phyloP scores from a whole-genome alignment of 1,140 invertebrate genomes.

The Capitella teleta region DNA sequence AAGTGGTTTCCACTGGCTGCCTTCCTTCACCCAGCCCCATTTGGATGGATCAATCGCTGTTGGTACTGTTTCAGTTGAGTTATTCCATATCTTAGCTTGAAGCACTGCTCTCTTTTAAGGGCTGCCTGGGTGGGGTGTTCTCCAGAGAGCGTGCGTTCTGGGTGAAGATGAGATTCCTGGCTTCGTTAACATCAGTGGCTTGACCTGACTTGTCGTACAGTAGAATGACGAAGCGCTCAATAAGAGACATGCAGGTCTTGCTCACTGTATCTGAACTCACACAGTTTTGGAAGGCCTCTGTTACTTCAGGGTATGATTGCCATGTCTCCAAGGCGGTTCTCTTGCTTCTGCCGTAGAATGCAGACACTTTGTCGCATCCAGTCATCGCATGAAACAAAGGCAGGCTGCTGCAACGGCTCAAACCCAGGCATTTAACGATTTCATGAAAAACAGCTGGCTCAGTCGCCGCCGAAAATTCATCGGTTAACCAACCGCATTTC shows the following conservation, averaged over 20 bases:
- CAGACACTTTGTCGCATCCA: conserved; percentile 10
- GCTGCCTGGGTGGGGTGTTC: no score
- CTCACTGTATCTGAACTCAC: not conserved
- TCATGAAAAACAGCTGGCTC: no score
- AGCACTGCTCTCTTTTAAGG: not conserved
- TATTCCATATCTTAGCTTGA: not conserved
- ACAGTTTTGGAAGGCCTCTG: conserved; percentile 13
- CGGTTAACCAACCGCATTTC: no score
- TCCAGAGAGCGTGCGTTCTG: not conserved
- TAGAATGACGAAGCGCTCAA: conserved; percentile 15
- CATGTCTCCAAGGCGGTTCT: conserved; percentile 18
- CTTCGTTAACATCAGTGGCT: conserved; percentile 10
- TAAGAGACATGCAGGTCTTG: not conserved
- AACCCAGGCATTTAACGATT: not conserved
- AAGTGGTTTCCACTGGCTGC: not conserved
- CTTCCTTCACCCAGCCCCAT: not conserved
- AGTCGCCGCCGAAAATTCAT: no score
- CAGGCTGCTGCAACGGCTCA: not conserved
- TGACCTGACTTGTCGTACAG: conserved; percentile 14
- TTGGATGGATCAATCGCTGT: not conserved
- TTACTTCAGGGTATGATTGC: conserved; percentile 16
- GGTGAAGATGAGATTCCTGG: conserved; percentile 8
- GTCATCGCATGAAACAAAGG: not conserved
- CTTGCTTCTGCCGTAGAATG: conserved; percentile 19
- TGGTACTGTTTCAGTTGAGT: not conserved